Percentiles rank a stretch among this genome's conserved stretches.
These are phyloP conservation scores for Eucidaris tribuloides DNA, from an alignment of 35 echinoderm and acorn worm genomes.

Conservation along the genomic window DNA sequence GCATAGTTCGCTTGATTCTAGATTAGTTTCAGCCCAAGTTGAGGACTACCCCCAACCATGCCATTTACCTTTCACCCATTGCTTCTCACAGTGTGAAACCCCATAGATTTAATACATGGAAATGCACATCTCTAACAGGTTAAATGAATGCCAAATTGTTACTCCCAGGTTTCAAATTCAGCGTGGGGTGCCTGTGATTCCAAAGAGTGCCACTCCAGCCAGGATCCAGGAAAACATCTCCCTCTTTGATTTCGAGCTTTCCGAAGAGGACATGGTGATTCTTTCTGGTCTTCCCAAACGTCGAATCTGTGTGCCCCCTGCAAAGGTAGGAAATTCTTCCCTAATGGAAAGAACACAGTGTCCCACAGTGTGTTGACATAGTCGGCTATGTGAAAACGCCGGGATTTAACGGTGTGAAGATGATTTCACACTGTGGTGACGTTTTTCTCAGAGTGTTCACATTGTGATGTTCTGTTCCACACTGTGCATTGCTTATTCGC, in stretches of 20 bases:
- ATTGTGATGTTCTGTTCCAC: background rate
- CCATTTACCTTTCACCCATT: background rate
- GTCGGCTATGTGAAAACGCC: background rate
- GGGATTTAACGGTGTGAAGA: background rate
- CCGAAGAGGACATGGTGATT: background rate
- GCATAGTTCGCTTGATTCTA: background rate
- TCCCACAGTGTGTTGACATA: background rate
- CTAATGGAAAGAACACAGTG: background rate
- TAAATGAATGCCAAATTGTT: no score
- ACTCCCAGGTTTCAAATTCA: conserved; percentile 50
- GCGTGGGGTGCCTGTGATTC: conserved; percentile 44
- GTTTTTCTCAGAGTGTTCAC: background rate
- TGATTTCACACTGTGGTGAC: background rate
- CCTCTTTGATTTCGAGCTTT: background rate
- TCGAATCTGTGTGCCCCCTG: background rate
- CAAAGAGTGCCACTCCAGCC: conserved; percentile 61
- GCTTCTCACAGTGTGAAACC: background rate
- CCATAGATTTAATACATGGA: background rate
- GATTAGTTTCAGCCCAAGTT: background rate
- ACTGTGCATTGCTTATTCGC: background rate
- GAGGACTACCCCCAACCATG: background rate
- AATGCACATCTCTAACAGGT: background rate
- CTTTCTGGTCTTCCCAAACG: background rate
- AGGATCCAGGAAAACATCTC: conserved; percentile 48
- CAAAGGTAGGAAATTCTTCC: background rate